A percentile compares a stretch with the other conserved stretches of the same genome.
phyloP scores from a whole-genome alignment of 2,797 vertebrate genomes.

The Pipistrellus pipistrellus region DNA sequence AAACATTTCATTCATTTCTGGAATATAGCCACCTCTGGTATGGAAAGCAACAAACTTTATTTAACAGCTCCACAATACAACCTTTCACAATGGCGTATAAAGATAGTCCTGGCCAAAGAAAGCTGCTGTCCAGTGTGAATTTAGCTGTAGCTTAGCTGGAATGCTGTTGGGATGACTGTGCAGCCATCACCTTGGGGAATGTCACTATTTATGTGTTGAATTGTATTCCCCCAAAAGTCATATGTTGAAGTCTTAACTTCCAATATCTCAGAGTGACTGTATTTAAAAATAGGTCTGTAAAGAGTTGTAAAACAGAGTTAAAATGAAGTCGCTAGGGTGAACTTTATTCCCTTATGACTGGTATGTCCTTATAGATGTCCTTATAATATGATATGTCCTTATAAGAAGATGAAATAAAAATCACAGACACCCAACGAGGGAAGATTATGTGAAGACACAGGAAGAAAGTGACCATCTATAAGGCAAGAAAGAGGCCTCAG shows the following conservation, averaged over 20 bases:
- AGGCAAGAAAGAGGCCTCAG: not conserved
- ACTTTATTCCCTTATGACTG: not conserved
- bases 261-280: not conserved
- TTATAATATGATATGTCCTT: not conserved
- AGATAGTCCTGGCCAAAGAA: not conserved
- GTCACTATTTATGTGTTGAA: conserved; percentile 16
- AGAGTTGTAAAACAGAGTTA: not conserved
- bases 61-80: conserved; percentile 55
- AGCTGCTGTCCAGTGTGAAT: conserved; percentile 8
- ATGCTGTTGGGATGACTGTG: not conserved
- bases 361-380: not conserved
- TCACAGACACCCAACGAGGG: not conserved
- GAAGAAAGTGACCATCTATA: not conserved
- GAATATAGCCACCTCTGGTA: conserved; percentile 44
- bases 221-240: not conserved
- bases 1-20: conserved; percentile 62
- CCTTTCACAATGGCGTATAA: conserved; percentile 18
- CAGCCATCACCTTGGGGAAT: not conserved
- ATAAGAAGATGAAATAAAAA: not conserved
- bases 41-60: conserved; percentile 53
- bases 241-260: not conserved
- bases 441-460: not conserved
- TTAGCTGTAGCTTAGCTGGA: conserved; percentile 24
- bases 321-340: conserved; percentile 23
- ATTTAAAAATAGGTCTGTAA: conserved; percentile 42